Evolutionary conservation across 2,113 vertebrate species (phyloP), one percentile per base, ranked within the genome.

Genomic region (Neolamprologus devosi): DNA sequence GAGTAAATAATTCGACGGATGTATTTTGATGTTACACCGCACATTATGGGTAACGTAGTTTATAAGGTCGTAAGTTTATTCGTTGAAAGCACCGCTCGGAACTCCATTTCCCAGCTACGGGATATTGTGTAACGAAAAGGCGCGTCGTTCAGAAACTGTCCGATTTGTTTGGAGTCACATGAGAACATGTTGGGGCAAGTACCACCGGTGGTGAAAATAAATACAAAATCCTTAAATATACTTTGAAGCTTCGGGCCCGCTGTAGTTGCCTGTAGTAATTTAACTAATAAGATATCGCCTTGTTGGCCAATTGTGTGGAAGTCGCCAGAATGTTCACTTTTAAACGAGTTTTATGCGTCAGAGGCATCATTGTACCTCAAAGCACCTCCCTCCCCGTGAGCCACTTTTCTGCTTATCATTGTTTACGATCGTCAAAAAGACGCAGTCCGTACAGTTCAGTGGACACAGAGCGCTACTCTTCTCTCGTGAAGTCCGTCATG

Each of bases 381-480:
- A 79, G 86, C 80, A 79, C 94, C 42, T 87, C 88, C 55, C 57
- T 90, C 65, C 49, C 84, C 0, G 53, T 57, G 37, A 63, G 85
- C 1, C 55, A 80, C 57, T 93, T 99, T 42, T 96, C 96, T 23
- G 95, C 95, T 5, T 96, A 96, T 5, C 58, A 82, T 7, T 85
- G 54, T 28, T 92, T 89, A 17, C 89, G n/a, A 16, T 87, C 93
- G 40, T 65, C 93, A 26, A 99, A 97, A 89, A 97, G 95, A 91
- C 96, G 87, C 86, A 99, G 94, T 28, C 80, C 96, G 19, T 99
- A 99, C 84, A 97, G 96, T 82, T 92, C 95, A 9, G 96, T 97
- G 53, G 97, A 98, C 94, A 96, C 96, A 63, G 96, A 96, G 57
- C 98, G 96, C 60, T 99, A 99, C 75, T 97, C 97, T 4, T 96